Evolutionary conservation across 2,888 invertebrate genomes (phyloP).

Genomic region (Cremastinae sp.): DNA sequence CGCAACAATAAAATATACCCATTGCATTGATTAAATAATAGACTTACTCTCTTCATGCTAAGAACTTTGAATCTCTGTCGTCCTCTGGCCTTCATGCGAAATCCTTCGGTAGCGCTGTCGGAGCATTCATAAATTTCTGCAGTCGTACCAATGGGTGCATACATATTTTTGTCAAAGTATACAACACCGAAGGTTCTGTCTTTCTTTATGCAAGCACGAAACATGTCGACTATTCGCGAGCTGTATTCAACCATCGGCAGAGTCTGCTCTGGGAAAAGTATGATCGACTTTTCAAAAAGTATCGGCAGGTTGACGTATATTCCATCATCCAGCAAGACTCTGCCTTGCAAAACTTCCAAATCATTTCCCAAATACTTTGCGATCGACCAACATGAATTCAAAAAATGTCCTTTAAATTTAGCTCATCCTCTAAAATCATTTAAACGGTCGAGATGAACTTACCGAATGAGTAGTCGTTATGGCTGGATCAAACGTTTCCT

Average conservation of each 20-base stretch:
- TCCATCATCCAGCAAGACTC: constrained; percentile 84
- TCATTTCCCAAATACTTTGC: constrained; percentile 83
- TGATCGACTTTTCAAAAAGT: constrained; percentile 83
- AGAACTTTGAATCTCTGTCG: constrained; percentile 88
- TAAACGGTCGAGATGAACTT: too few species aligned
- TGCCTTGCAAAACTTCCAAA: constrained; percentile 84
- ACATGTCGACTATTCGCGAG: constrained; percentile 82
- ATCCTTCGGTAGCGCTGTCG: constrained; percentile 81
- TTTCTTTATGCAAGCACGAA: constrained; percentile 83
- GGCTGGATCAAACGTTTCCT: constrained; percentile 81
- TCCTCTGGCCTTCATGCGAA: constrained; percentile 88
- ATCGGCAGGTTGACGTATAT: constrained; percentile 83
- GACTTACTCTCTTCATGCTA: constrained; percentile 70
- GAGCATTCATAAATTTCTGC: constrained; percentile 83
- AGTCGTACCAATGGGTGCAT: constrained; percentile 70
- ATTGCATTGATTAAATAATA: too few species aligned
- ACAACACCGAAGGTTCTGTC: constrained; percentile 86
- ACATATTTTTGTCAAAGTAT: constrained; percentile 80
- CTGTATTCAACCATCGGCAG: constrained; percentile 86
- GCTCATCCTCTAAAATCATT: too few species aligned
- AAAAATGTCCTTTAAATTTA: too few species aligned
- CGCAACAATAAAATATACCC: too few species aligned
- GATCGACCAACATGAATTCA: constrained; percentile 25
- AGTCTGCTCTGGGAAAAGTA: constrained; percentile 90
- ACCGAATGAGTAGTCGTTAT: constrained; percentile 83